Evolutionary conservation across 2,797 vertebrate genomes (phyloP), one percentile per base, ranked within the genome.

Genomic region (Acestrorhynchus altus): DNA sequence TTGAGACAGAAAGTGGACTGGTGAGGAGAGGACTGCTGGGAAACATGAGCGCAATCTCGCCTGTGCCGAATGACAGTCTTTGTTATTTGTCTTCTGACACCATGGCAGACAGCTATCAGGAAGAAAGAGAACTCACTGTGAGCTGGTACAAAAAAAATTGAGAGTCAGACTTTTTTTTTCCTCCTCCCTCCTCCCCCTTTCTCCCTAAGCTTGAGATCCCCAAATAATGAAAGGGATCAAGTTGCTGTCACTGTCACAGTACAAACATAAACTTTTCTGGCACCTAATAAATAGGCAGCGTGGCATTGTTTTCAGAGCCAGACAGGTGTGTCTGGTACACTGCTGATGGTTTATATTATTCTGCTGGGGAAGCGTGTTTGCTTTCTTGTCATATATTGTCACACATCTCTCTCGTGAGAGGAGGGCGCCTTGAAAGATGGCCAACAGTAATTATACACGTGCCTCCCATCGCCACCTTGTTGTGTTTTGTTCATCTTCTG

Each of bases 211-310:
- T 86, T 80, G 77, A 84, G 83, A 86, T 84, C 83, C 85, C 81
- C 79, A 88, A 91, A 92, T 94, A 94, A 92, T 93, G 92, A 93
- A 93, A 94, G 92, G 91, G 93, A 94, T 94, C 93, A 93, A 93
- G 93, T 93, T 93, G 88, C 92, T 93, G 93, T 94, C 93, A 93
- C 91, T 93, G 93, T 94, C 93, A 93, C 88, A 88, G 91, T 92
- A 91, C 92, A 94, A 94, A 94, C 93, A 93, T 93, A 94, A 94
- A 94, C 92, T 94, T 94, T 94, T 94, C 92, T 94, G 93, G 93
- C 93, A 94, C 90, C 92, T 93, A 94, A 94, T 94, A 94, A 94
- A 94, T 93, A 94, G 92, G 92, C 92, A 91, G 89, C 87, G 89
- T 93, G 90, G 92, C 93, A 93, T 94, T 94, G 93, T 94, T 93